A percentile compares a stretch with the other conserved stretches of the same genome.
Conservation (phyloP, 2,888 invertebrate genomes). For the Calliscelio sp. region DNA sequence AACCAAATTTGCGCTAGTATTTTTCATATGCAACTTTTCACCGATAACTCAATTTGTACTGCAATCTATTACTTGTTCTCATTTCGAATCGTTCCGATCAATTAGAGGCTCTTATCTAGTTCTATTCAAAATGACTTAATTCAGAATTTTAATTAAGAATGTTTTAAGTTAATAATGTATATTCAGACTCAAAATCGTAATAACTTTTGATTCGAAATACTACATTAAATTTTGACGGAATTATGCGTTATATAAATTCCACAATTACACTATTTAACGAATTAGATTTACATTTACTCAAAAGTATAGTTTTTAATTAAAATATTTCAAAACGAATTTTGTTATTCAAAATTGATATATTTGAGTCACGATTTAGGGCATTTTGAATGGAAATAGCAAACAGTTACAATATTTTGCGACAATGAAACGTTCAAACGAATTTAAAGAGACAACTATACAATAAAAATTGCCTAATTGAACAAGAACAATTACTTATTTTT, state of each 20-base stretch:
- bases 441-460: constrained; percentile 62
- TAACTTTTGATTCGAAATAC: no score
- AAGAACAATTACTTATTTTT: constrained; percentile 43
- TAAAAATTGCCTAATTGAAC: constrained; percentile 59
- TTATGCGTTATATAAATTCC: not conserved
- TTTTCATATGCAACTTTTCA: constrained; percentile 54
- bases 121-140: constrained; percentile 29
- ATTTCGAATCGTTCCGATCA: constrained; percentile 17
- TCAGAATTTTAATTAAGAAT: no score
- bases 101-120: constrained; percentile 3
- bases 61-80: constrained; percentile 24
- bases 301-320: no score
- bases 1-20: no score
- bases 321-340: no score
- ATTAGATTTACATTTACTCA: no score
- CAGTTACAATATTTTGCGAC: constrained; percentile 52
- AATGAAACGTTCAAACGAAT: constrained; percentile 59
- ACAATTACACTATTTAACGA: not conserved
- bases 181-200: not conserved
- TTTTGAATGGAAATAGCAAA: constrained; percentile 1
- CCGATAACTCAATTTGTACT: constrained; percentile 40
- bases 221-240: no score
- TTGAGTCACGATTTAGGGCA: not conserved
- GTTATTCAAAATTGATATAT: no score
- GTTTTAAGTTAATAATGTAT: not conserved